A percentile compares a stretch with the other conserved stretches of the same genome.
These are phyloP conservation scores for Falco punctatus DNA, from an alignment of 2,113 vertebrate genomes.

Conservation along the genomic window DNA sequence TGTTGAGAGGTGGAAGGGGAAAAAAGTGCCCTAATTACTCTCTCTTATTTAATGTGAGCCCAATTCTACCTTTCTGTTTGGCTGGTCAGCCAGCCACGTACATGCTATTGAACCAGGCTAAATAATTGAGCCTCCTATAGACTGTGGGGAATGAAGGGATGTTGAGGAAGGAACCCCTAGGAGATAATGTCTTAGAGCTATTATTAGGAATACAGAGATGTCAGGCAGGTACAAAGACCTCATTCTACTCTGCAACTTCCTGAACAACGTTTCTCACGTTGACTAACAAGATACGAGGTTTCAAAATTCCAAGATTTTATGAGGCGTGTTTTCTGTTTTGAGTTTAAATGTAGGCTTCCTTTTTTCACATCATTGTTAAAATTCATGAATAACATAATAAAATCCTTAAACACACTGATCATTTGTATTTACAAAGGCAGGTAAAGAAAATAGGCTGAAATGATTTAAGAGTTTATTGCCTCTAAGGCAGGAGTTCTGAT, in stretches of 20 bases:
- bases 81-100: not conserved
- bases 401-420: not conserved
- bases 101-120: not conserved
- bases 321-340: not conserved
- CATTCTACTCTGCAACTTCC: not conserved
- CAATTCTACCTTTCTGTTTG: not conserved
- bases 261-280: not conserved
- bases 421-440: not conserved
- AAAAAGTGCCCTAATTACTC: not conserved
- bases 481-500: not conserved
- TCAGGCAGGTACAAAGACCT: not conserved
- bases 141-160: not conserved
- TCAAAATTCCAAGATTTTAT: not conserved
- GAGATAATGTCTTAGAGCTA: not conserved
- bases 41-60: not conserved
- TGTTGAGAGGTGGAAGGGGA: not conserved
- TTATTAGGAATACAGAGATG: not conserved
- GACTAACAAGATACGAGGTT: not conserved
- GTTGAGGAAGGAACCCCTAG: not conserved
- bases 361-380: not conserved
- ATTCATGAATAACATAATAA: not conserved
- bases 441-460: not conserved
- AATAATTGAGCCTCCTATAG: not conserved
- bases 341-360: not conserved
- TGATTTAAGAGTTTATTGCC: not conserved